Evolutionary conservation across 1,140 invertebrate species (phyloP).

Genomic region (Rhagoletis pomonella): DNA sequence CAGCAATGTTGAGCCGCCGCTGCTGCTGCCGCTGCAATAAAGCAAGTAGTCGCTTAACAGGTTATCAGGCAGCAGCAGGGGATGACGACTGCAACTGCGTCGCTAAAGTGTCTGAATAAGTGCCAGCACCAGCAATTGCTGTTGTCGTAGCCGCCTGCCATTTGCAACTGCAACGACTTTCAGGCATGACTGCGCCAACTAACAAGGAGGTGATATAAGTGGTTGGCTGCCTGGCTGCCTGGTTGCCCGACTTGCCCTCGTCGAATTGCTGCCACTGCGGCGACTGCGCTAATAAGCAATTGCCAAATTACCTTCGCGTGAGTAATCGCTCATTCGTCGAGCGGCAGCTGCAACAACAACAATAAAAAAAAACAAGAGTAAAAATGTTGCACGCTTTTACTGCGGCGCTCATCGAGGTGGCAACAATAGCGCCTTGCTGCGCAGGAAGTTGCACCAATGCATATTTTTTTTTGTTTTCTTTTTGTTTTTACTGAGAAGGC

Average conservation of each 20-base stretch:
- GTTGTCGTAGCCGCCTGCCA: neutral
- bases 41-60: neutral
- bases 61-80: constrained; percentile 13
- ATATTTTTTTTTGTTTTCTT: neutral
- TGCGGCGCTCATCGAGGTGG: neutral
- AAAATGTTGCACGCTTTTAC: constrained; percentile 58
- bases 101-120: neutral
- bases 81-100: neutral
- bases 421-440: constrained; percentile 53
- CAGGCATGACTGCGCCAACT: constrained; percentile 36
- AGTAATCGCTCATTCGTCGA: constrained; percentile 63
- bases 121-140: neutral
- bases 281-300: constrained; percentile 69
- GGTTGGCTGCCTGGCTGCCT: constrained; percentile 14
- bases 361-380: neutral
- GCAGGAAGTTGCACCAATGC: constrained; percentile 15
- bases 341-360: neutral
- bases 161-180: neutral
- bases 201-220: constrained; percentile 49
- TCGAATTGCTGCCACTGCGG: neutral
- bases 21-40: neutral
- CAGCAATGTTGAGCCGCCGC: no score
- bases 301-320: constrained; percentile 73
- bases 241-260: neutral
- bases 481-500: constrained; percentile 58